Base-by-base conservation (phyloP, 2,797 vertebrate genomes). In the Sebastes minor region DNA sequence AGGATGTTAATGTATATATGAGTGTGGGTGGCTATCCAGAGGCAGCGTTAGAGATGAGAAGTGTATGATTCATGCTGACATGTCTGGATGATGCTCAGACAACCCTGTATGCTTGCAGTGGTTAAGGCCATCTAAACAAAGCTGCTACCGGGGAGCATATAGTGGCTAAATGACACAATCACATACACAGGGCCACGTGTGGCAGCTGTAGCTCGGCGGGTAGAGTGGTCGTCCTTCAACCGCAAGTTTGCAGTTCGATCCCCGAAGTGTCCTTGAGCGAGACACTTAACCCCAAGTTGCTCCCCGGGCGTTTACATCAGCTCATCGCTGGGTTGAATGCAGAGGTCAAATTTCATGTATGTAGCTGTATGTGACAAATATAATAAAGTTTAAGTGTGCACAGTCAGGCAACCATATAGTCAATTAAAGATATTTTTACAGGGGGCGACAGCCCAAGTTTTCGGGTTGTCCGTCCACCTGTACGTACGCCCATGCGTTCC, bases 41-140 rank as follows among this genome's bases (percentile, higher is more conserved):
- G 65, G 68, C 74, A 35, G 61, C 1, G 11, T 4, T 57, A 38
- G 42, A 46, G 55, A 77, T 14, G 61, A 73, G 60, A 10, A 72
- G 56, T 49, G 25, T 74, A 27, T 80, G 81, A 82, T 74, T 86
- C 59, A 71, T 68, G 62, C 49, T 33, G 33, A 82, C 74, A 28
- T 4, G 46, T 22, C 62, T 76, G 80, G 59, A 49, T 42, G 57
- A 32, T 13, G 9, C 71, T 64, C 61, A 68, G 16, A 64, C 55
- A 70, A 70, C 53, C 66, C 35, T 70, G 42, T 23, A 55, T 73
- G 35, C 73, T 53, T 80, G 66, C 62, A 70, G 81, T 46, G 60
- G 57, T 75, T 67, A 20, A 14, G 33, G 25, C 38, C 33, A 57
- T 68, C 65, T 46, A 53, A 83, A 79, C 69, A 79, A 79, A 76